Percentiles rank a stretch among this genome's conserved stretches.
Conservation (phyloP, 2,113 vertebrate species). For the Mastomys coucha region DNA sequence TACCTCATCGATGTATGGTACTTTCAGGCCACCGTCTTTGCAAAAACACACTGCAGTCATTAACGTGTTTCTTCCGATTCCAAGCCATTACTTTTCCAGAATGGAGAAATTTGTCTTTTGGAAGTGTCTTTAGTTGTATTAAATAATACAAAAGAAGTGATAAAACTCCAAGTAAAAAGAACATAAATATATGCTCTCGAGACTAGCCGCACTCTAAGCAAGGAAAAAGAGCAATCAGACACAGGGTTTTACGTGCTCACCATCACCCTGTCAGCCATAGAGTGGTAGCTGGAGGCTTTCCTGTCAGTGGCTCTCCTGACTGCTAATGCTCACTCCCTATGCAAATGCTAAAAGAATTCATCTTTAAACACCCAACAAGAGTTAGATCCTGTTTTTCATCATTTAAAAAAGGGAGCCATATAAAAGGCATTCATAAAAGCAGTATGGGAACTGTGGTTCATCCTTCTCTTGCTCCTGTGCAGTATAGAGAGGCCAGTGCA, state of each 20-base stretch:
- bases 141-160: slow-evolving; percentile 96
- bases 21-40: slow-evolving; percentile 82
- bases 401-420: slow-evolving; percentile 77
- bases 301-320: slow-evolving; percentile 88
- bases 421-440: slow-evolving; percentile 83
- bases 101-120: slow-evolving; percentile 96
- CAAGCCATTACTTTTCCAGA: slow-evolving; percentile 92
- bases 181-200: slow-evolving; percentile 91
- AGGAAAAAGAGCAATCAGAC: slow-evolving; percentile 91
- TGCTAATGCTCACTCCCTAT: slow-evolving; percentile 88
- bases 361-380: slow-evolving; percentile 90
- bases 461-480: slow-evolving; percentile 68
- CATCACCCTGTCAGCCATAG: slow-evolving; percentile 91
- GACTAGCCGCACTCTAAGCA: slow-evolving; percentile 87
- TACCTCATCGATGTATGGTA: slow-evolving; percentile 84
- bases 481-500: background rate
- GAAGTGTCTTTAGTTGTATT: slow-evolving; percentile 92
- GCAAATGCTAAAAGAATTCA: slow-evolving; percentile 88
- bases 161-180: slow-evolving; percentile 92
- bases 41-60: slow-evolving; percentile 73
- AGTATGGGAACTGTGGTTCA: slow-evolving; percentile 67
- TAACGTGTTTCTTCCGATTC: slow-evolving; percentile 86
- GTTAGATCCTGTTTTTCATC: slow-evolving; percentile 84
- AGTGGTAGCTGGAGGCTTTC: slow-evolving; percentile 90
- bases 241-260: slow-evolving; percentile 88